A percentile compares a stretch with the other conserved stretches of the same genome.
phyloP scores from a whole-genome alignment of 2,113 vertebrate genomes.

The human region DNA sequence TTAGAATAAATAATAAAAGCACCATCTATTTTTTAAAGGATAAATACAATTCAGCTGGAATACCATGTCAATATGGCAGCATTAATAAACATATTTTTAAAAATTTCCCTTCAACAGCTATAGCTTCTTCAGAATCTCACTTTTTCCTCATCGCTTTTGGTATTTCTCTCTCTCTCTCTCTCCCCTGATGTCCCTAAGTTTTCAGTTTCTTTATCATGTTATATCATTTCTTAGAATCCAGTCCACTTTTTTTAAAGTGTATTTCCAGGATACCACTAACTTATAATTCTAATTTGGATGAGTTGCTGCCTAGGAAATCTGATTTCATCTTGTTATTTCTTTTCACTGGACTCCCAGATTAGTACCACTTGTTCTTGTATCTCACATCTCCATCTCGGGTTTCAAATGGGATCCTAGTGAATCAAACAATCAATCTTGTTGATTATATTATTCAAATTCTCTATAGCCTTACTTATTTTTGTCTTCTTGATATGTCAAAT shows the following conservation, averaged over 20 bases:
- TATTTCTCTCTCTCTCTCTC: no score
- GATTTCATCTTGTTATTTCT: neutral
- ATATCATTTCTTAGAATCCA: neutral
- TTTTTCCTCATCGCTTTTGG: neutral
- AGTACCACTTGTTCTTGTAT: neutral
- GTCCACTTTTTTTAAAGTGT: neutral
- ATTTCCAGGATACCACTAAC: neutral
- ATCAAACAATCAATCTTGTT: neutral
- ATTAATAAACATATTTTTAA: neutral
- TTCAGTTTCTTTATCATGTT: neutral
- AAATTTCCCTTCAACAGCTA: neutral
- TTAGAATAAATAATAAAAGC: neutral
- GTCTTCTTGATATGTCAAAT: neutral
- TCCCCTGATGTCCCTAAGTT: neutral
- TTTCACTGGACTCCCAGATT: neutral
- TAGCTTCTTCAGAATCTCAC: neutral
- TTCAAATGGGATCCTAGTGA: neutral
- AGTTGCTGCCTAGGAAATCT: neutral
- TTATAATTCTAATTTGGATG: neutral
- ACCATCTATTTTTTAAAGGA: neutral
- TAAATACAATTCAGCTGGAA: constrained; percentile 22
- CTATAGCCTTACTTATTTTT: neutral
- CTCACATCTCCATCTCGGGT: neutral
- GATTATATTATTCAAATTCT: neutral
- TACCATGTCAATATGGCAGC: neutral